A percentile compares a stretch with the other conserved stretches of the same genome.
Conservation (phyloP, 2,888 invertebrate species). For the Philonicus albiceps region DNA sequence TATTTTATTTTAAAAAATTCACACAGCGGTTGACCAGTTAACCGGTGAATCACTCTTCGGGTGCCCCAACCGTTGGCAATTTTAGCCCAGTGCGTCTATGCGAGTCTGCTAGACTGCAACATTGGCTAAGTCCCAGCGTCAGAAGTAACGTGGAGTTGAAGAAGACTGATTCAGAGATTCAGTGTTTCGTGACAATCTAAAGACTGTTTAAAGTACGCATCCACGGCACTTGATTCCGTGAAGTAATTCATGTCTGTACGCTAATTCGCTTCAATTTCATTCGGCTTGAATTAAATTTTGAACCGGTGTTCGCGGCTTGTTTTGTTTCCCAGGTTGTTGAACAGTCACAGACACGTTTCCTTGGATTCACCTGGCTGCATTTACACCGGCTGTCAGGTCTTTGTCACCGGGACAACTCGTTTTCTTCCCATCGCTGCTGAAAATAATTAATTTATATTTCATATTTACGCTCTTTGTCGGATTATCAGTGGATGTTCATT, state of each 20-base stretch:
- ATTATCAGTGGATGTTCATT: background rate
- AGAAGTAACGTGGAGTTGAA: background rate
- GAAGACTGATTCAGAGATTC: background rate
- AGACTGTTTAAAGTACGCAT: background rate
- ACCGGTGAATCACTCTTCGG: background rate
- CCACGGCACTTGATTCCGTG: background rate
- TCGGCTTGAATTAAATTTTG: background rate
- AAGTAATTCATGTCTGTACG: background rate
- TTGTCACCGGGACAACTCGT: background rate
- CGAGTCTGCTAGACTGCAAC: background rate
- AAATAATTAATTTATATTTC: background rate
- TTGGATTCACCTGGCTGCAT: slow-evolving; percentile 2
- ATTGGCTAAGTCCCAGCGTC: background rate
- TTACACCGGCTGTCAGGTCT: slow-evolving; percentile 10
- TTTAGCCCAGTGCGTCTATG: background rate
- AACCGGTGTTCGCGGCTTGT: background rate
- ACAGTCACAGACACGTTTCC: slow-evolving; percentile 21
- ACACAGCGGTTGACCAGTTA: slow-evolving; percentile 16
- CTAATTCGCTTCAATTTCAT: slow-evolving; percentile 3
- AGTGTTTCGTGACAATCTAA: background rate
- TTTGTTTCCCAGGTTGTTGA: slow-evolving; percentile 7
- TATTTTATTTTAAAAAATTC: background rate
- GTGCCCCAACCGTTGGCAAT: background rate
- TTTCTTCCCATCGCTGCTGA: background rate
- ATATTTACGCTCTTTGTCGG: background rate